A percentile compares a stretch with the other conserved stretches of the same genome.
These are phyloP conservation scores for Antheraea mylitta DNA, from an alignment of 1,140 invertebrate species.

Conservation along the genomic window DNA sequence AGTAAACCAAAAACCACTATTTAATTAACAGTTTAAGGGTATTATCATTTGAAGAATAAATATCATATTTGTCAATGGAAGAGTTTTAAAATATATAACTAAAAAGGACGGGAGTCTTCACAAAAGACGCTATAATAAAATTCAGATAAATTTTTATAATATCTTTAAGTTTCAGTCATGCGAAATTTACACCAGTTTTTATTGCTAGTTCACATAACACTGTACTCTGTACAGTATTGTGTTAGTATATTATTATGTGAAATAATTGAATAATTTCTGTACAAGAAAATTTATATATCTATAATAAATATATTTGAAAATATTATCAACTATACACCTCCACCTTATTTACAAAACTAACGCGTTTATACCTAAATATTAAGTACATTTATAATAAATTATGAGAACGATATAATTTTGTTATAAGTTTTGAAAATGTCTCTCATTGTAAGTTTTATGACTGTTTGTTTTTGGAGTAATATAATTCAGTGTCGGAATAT, in stretches of 20 bases:
- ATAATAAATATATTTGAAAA: conserved; percentile 12
- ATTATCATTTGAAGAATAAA: no score
- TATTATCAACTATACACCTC: conserved; percentile 38
- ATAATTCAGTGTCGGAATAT: conserved; percentile 66
- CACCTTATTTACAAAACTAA: conserved; percentile 57
- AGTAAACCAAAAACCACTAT: no score
- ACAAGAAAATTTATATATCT: conserved; percentile 11
- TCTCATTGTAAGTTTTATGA: conserved; percentile 51
- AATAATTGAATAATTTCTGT: conserved; percentile 5
- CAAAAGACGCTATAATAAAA: neutral
- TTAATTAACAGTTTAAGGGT: no score
- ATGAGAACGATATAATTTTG: conserved; percentile 25
- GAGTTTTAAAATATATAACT: conserved; percentile 1
- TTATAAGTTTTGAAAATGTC: conserved; percentile 77
- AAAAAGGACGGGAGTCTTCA: conserved; percentile 8
- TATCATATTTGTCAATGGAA: neutral
- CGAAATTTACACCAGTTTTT: neutral
- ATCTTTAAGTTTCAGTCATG: conserved; percentile 3
- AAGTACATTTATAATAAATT: conserved; percentile 15
- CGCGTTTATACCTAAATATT: neutral
- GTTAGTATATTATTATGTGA: neutral
- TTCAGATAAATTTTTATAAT: conserved; percentile 1
- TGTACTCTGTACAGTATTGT: neutral
- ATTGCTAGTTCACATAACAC: neutral
- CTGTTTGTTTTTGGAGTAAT: conserved; percentile 62